phyloP scores from a whole-genome alignment of 2,113 vertebrate species.

The Ammospiza caudacuta region DNA sequence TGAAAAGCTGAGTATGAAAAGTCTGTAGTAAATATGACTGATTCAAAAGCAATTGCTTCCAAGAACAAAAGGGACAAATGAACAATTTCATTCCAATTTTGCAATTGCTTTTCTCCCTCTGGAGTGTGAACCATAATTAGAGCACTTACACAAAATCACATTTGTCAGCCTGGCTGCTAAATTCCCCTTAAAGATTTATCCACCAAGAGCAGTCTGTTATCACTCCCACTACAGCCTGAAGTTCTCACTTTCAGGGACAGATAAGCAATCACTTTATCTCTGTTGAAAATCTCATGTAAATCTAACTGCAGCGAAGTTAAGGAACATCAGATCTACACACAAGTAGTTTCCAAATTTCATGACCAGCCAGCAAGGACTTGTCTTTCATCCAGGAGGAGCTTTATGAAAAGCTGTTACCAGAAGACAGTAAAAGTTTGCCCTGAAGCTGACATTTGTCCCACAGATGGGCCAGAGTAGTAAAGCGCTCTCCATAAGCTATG shows the following conservation, averaged over 20 bases:
- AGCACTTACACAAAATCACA: conserved; percentile 36
- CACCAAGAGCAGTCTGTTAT: conserved; percentile 25
- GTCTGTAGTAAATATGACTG: not conserved
- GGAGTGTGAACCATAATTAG: conserved; percentile 44
- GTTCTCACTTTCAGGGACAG: conserved; percentile 20
- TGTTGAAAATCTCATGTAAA: not conserved
- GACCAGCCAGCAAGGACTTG: not conserved
- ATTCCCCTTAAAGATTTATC: conserved; percentile 30
- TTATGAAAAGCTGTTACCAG: not conserved
- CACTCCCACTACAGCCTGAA: not conserved
- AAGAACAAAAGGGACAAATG: conserved; percentile 50
- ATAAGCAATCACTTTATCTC: conserved; percentile 21
- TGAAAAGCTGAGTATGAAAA: conserved; percentile 9
- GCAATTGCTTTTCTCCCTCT: conserved; percentile 30
- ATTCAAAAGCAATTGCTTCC: conserved; percentile 41
- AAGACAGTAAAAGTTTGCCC: not conserved
- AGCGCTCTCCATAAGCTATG: not conserved
- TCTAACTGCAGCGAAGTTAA: not conserved
- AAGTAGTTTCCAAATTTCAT: not conserved
- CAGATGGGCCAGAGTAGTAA: not conserved
- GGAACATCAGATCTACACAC: not conserved
- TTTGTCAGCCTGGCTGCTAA: conserved; percentile 48
- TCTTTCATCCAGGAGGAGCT: not conserved
- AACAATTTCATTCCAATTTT: conserved; percentile 44
- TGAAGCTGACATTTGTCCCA: not conserved